Evolutionary conservation across 2,888 invertebrate genomes (phyloP).

Genomic region (Rhamnusium bicolor): DNA sequence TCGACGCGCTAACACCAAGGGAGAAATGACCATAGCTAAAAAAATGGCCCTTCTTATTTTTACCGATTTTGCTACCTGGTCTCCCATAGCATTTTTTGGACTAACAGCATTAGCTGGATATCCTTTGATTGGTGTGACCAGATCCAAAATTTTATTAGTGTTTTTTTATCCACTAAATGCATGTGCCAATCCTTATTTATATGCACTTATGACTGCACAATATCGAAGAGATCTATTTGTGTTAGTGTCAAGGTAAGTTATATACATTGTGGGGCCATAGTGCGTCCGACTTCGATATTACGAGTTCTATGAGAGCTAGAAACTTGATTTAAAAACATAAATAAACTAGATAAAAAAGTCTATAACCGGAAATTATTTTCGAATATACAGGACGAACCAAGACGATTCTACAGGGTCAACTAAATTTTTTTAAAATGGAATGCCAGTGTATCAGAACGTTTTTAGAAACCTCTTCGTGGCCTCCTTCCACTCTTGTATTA

Average conservation of each 20-base stretch:
- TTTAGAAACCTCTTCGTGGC: no score
- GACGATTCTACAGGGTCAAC: no score
- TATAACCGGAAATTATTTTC: no score
- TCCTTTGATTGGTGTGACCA: slow-evolving; percentile 87
- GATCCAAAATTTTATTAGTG: slow-evolving; percentile 86
- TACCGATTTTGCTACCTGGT: slow-evolving; percentile 84
- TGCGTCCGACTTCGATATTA: no score
- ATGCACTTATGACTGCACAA: slow-evolving; percentile 91
- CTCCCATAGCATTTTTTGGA: slow-evolving; percentile 92
- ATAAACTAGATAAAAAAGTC: no score
- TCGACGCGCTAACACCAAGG: slow-evolving; percentile 72
- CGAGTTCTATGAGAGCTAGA: no score
- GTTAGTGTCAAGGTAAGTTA: slow-evolving; percentile 78
- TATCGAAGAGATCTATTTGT: slow-evolving; percentile 84
- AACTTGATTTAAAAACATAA: no score
- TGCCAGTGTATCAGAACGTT: no score
- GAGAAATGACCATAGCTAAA: slow-evolving; percentile 86
- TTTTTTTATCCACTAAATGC: slow-evolving; percentile 94
- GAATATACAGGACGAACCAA: no score
- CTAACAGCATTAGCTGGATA: slow-evolving; percentile 88
- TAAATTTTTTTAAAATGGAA: no score
- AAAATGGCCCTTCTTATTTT: slow-evolving; percentile 92
- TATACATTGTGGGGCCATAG: no score
- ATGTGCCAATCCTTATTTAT: slow-evolving; percentile 93
- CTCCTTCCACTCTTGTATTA: no score